phyloP scores from a whole-genome alignment of 2,113 vertebrate species.

The Misgurnus anguillicaudatus region DNA sequence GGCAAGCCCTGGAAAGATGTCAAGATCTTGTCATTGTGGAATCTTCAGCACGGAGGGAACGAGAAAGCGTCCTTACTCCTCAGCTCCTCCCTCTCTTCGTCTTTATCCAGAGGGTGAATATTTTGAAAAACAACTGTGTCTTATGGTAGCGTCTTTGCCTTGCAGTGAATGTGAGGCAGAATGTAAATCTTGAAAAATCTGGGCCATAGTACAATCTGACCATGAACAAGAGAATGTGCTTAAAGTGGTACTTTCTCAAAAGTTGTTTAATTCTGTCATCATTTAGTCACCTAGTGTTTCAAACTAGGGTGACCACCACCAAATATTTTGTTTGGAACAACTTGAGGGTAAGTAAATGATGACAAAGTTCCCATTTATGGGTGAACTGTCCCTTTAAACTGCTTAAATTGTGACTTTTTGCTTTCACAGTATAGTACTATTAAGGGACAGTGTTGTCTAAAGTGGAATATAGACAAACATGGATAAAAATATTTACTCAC shows the following conservation, averaged over 20 bases:
- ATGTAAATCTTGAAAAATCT: neutral
- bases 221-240: neutral
- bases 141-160: neutral
- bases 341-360: too few relatives aligned
- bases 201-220: neutral
- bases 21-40: constrained; percentile 35
- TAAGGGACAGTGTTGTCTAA: neutral
- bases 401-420: too few relatives aligned
- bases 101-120: too few relatives aligned
- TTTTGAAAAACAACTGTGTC: constrained; percentile 17
- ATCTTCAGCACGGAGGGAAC: constrained; percentile 10
- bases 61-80: constrained; percentile 31
- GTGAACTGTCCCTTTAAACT: too few relatives aligned
- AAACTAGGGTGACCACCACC: too few relatives aligned
- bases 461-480: too few relatives aligned
- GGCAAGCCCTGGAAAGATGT: constrained; percentile 42
- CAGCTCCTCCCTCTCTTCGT: neutral
- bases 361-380: too few relatives aligned
- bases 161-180: constrained; percentile 17
- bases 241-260: too few relatives aligned
- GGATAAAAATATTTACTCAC: too few relatives aligned
- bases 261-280: too few relatives aligned
- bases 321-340: too few relatives aligned
- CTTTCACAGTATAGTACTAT: neutral
- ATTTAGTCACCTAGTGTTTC: too few relatives aligned